Conservation (phyloP, 2,113 vertebrate species). For the Lutjanus erythropterus region DNA sequence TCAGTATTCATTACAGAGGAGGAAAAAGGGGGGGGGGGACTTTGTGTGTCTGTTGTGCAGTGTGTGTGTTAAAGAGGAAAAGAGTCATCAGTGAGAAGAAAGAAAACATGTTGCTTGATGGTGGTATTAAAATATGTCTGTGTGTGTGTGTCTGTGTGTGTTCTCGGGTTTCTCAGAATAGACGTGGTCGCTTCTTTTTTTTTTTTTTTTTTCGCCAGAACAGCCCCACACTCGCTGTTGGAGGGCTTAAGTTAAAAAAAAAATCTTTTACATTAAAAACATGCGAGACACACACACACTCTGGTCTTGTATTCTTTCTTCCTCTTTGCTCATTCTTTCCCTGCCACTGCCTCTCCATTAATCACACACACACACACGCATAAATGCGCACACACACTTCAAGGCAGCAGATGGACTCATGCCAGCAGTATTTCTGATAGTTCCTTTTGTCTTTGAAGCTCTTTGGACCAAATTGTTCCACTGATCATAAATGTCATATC, state of each 20-base stretch:
- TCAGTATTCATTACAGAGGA: slow-evolving; percentile 57
- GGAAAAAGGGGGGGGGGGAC: neutral
- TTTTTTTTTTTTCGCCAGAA: slow-evolving; percentile 44
- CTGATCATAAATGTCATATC: slow-evolving; percentile 79
- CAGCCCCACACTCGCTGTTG: slow-evolving; percentile 10
- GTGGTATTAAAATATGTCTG: slow-evolving; percentile 16
- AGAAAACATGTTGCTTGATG: slow-evolving; percentile 5
- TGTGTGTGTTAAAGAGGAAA: slow-evolving; percentile 1
- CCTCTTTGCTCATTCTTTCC: slow-evolving; percentile 8
- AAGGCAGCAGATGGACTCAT: slow-evolving; percentile 48
- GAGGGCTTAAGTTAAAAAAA: neutral
- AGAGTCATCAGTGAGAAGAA: neutral
- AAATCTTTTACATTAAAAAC: slow-evolving; percentile 49
- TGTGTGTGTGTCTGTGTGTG: slow-evolving; percentile 12
- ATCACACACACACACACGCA: slow-evolving; percentile 45
- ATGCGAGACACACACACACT: slow-evolving; percentile 13
- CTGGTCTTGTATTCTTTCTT: neutral
- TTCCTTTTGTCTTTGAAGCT: slow-evolving; percentile 79
- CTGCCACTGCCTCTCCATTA: slow-evolving; percentile 42
- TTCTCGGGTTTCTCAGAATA: slow-evolving; percentile 12
- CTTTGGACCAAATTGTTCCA: slow-evolving; percentile 74
- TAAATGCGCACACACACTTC: slow-evolving; percentile 34
- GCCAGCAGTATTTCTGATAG: slow-evolving; percentile 65
- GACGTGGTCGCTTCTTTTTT: slow-evolving; percentile 60
- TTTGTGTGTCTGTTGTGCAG: neutral